phyloP scores from a whole-genome alignment of 1,140 invertebrate genomes.

The Ceratina australensis region DNA sequence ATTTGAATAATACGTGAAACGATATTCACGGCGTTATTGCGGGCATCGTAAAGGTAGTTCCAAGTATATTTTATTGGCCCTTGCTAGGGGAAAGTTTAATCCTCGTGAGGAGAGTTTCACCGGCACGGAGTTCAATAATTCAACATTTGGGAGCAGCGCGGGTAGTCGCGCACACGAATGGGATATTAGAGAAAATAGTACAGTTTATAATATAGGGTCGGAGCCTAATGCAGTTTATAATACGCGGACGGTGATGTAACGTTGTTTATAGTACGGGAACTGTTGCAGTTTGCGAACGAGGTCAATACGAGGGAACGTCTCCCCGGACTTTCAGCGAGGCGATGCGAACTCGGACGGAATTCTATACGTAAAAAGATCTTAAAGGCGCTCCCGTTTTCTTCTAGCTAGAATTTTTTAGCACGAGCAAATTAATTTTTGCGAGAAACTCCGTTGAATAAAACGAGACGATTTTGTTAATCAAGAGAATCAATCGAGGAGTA shows the following conservation, averaged over 20 bases:
- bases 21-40: neutral
- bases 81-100: neutral
- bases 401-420: too few relatives aligned
- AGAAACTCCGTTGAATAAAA: too few relatives aligned
- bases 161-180: neutral
- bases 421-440: neutral
- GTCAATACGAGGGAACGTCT: neutral
- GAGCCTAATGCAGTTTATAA: neutral
- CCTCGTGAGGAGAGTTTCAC: slow-evolving; percentile 9
- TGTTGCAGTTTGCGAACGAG: neutral
- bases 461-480: too few relatives aligned
- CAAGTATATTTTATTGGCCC: neutral
- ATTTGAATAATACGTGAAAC: accelerated
- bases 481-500: neutral
- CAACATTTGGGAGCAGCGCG: neutral
- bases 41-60: neutral
- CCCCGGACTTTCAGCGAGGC: neutral
- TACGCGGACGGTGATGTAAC: neutral
- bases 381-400: too few relatives aligned
- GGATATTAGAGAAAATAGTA: neutral
- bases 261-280: neutral
- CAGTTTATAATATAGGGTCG: neutral
- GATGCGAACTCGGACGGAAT: neutral
- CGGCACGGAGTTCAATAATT: neutral
- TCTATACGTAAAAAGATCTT: neutral